These are phyloP conservation scores for Protaetia brevitarsis DNA, from an alignment of 1,140 invertebrate genomes.

Conservation along the genomic window DNA sequence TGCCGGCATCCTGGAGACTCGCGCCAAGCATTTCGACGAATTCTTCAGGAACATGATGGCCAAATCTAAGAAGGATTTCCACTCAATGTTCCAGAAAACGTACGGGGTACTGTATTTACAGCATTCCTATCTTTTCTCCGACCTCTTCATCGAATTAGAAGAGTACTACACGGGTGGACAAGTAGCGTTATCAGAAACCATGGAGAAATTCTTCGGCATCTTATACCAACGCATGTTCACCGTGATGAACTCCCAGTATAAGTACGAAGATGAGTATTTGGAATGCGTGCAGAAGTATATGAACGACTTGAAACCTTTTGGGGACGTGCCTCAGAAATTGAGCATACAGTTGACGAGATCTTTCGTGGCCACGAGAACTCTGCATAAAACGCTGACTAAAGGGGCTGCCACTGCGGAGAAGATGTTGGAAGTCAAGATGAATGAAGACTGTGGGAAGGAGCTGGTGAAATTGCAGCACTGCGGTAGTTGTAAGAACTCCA, in stretches of 20 bases:
- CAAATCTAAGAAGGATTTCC: constrained; percentile 80
- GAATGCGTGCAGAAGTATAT: constrained; percentile 88
- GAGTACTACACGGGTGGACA: constrained; percentile 83
- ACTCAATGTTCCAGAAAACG: constrained; percentile 91
- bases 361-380: constrained; percentile 91
- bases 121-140: constrained; percentile 88
- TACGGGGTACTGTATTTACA: constrained; percentile 95
- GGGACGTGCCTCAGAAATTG: constrained; percentile 88
- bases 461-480: constrained; percentile 85
- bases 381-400: constrained; percentile 81
- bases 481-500: constrained; percentile 72
- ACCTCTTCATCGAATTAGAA: constrained; percentile 87
- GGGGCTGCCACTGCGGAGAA: constrained; percentile 80
- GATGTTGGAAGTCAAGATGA: constrained; percentile 72
- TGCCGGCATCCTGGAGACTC: constrained; percentile 48
- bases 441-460: constrained; percentile 70
- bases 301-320: constrained; percentile 90
- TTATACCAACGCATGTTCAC: constrained; percentile 96
- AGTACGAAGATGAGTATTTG: constrained; percentile 79
- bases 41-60: constrained; percentile 83
- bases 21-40: constrained; percentile 59
- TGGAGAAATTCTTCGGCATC: constrained; percentile 90
- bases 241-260: constrained; percentile 87
- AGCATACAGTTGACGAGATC: constrained; percentile 84
- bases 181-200: constrained; percentile 76